These are phyloP conservation scores for Arizona elegans DNA, from an alignment of 2,113 vertebrate species.

Conservation along the genomic window DNA sequence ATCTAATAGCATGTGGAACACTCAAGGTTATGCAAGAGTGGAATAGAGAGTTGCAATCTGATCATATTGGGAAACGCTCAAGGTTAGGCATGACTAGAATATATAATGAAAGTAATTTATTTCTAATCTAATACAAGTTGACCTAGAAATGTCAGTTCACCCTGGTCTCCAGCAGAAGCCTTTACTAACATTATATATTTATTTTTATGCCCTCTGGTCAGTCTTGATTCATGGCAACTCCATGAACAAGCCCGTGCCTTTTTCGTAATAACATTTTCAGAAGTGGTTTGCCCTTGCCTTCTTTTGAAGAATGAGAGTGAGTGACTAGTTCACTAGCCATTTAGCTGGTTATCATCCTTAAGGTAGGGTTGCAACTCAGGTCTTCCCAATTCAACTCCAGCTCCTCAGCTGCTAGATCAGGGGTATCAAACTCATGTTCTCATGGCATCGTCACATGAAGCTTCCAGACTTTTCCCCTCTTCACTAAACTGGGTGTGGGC, in stretches of 20 bases:
- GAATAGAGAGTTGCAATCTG: background rate
- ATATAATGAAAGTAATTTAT: background rate
- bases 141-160: background rate
- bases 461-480: no score
- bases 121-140: background rate
- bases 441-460: no score
- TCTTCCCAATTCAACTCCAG: background rate
- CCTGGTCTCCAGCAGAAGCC: background rate
- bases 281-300: background rate
- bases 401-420: background rate
- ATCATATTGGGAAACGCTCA: background rate
- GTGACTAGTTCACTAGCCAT: background rate
- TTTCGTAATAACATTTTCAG: background rate
- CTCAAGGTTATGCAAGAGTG: background rate
- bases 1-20: background rate
- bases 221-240: background rate
- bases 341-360: background rate
- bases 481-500: no score
- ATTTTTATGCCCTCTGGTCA: background rate
- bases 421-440: no score
- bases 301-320: background rate
- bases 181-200: background rate
- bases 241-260: background rate
- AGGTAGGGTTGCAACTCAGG: background rate
- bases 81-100: background rate